A percentile compares a stretch with the other conserved stretches of the same genome.
Conservation (phyloP, 2,888 invertebrate species). For the Scaptodrosophila latifasciaeformis region DNA sequence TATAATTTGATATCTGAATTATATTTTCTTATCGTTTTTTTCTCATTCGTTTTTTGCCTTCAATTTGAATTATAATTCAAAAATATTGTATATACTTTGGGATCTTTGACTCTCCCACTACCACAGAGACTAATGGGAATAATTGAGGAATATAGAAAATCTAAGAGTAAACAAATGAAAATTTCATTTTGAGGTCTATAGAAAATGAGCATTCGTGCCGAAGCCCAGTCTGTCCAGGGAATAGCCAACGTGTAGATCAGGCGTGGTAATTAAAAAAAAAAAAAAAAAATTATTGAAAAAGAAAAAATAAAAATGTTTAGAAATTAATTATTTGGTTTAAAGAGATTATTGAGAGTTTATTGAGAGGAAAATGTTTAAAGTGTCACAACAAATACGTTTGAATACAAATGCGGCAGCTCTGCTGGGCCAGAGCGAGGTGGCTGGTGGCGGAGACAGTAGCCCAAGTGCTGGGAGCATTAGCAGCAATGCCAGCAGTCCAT, state of each 20-base stretch:
- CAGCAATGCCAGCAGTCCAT: conserved; percentile 20
- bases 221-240: conserved; percentile 44
- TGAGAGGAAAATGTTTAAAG: conserved; percentile 72
- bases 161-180: conserved; percentile 33
- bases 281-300: too few species aligned
- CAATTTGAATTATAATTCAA: too few species aligned
- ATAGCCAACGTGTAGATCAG: conserved; percentile 31
- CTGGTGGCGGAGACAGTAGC: conserved; percentile 28
- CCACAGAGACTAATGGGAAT: too few species aligned
- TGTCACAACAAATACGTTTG: conserved; percentile 73
- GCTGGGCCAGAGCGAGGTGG: conserved; percentile 16
- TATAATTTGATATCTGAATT: too few species aligned
- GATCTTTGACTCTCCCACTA: too few species aligned
- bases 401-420: conserved; percentile 50
- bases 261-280: not conserved
- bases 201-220: too few species aligned
- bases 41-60: too few species aligned
- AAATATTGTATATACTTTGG: too few species aligned
- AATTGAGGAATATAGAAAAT: conserved; percentile 35
- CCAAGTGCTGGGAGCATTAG: conserved; percentile 18
- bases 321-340: conserved; percentile 13
- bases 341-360: conserved; percentile 6
- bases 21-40: too few species aligned
- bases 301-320: conserved; percentile 18
- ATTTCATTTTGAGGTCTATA: too few species aligned